Evolutionary conservation across 2,888 invertebrate species (phyloP), one percentile per base, ranked within the genome.

Genomic region (Tenthredo amoena): DNA sequence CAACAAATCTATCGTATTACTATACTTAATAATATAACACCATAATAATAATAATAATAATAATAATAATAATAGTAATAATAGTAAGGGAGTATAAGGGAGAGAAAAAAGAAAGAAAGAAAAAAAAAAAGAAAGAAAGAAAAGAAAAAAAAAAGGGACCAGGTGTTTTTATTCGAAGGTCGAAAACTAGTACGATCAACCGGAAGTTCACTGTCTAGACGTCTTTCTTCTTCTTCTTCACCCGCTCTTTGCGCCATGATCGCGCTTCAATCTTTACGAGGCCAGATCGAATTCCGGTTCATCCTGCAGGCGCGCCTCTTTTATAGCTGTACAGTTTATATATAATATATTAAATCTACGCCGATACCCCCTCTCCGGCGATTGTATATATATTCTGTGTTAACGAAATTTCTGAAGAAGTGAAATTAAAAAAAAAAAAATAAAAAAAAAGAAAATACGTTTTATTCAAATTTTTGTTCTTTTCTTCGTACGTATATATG

Each of bases 121-220:
- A 18, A 7, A n/a, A 7, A 40, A 37, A 7, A 15, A 2, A 10
- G 9, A 26, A 3, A 21, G 0, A 40, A n/a, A 18, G 0, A 21
- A 9, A 40, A n/a, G 2, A 18, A 7, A n/a, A 7, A 40, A 34
- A 18, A 15, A 2, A 10, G 9, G 43, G 50, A 50, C 77, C 77
- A 77, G 77, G 77, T 77, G 77, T 77, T 77, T 77, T 74, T 74
- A 43, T 43, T 74, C 74, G 74, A 77, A 50, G 47, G 77, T 50
- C 50, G 55, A 15, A 50, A 18, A 18, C 47, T 47, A 47, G 77
- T 26, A 55, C 77, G 50, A 62, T 50, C 62, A 62, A 47, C 81
- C 81, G 81, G 81, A 81, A 81, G 81, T 81, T 81, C 58, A 62
- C 31, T 50, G 81, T 81, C 81, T 81, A 81, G 81, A 81, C 81